Percentiles rank a stretch among this genome's conserved stretches.
phyloP scores from a whole-genome alignment of 2,113 vertebrate species.

The Gymnogyps californianus region DNA sequence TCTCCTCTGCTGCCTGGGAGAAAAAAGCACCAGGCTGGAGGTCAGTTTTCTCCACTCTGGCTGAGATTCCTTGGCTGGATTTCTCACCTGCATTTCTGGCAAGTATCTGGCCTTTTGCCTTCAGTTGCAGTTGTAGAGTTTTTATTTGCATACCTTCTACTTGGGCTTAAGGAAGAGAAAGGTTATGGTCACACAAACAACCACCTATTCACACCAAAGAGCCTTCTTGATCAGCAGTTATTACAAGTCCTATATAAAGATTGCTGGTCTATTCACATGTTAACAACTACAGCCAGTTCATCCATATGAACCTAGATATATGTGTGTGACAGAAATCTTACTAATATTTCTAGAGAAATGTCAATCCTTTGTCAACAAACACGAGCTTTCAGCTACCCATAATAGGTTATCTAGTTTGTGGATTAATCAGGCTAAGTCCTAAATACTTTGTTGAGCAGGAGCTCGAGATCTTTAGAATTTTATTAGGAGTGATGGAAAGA shows the following conservation, averaged over 20 bases:
- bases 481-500: neutral
- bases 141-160: neutral
- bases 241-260: neutral
- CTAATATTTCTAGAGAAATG: neutral
- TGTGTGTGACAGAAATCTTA: fast-evolving
- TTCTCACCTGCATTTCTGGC: neutral
- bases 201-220: neutral
- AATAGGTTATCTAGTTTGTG: neutral
- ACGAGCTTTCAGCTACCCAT: neutral
- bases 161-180: neutral
- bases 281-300: neutral
- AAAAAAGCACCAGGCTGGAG: neutral
- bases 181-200: neutral
- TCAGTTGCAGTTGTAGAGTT: neutral
- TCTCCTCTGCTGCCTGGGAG: neutral
- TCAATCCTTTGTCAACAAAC: neutral
- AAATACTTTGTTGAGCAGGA: neutral
- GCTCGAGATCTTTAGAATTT: neutral
- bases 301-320: neutral
- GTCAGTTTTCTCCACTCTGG: neutral
- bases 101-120: neutral
- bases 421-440: neutral
- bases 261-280: neutral
- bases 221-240: neutral
- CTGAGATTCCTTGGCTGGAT: neutral